A percentile compares a stretch with the other conserved stretches of the same genome.
phyloP scores from a whole-genome alignment of 2,113 vertebrate genomes.

The Terrapene triunguis region DNA sequence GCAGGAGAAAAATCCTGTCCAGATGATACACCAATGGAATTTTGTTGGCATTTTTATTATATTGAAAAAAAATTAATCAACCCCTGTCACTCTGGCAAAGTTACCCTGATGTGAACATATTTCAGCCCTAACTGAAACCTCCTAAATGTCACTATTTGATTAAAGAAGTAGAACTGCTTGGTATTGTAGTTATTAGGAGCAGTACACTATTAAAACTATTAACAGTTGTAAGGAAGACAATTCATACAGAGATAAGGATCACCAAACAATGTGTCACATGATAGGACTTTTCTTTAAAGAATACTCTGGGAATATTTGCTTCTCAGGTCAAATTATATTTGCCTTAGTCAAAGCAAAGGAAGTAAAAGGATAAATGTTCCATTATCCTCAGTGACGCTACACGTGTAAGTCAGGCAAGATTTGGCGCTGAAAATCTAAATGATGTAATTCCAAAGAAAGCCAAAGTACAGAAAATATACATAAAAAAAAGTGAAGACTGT shows the following conservation, averaged over 20 bases:
- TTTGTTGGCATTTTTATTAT: neutral
- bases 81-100: neutral
- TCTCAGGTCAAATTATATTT: neutral
- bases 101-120: neutral
- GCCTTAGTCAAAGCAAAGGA: neutral
- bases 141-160: neutral
- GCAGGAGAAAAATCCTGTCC: neutral
- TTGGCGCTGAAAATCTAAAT: slow-evolving; percentile 21
- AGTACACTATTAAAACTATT: neutral
- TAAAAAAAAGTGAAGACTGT: neutral
- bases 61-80: neutral
- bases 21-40: neutral
- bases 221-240: slow-evolving; percentile 22
- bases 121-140: neutral
- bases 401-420: neutral
- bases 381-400: neutral
- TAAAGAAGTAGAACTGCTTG: slow-evolving; percentile 1
- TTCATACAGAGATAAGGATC: neutral
- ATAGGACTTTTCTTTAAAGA: neutral
- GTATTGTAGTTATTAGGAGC: neutral
- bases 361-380: neutral
- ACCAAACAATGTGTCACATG: neutral
- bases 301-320: neutral
- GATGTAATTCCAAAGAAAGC: neutral
- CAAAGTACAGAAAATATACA: neutral